phyloP scores from a whole-genome alignment of 2,888 invertebrate genomes.

The Hyppa rectilinea region DNA sequence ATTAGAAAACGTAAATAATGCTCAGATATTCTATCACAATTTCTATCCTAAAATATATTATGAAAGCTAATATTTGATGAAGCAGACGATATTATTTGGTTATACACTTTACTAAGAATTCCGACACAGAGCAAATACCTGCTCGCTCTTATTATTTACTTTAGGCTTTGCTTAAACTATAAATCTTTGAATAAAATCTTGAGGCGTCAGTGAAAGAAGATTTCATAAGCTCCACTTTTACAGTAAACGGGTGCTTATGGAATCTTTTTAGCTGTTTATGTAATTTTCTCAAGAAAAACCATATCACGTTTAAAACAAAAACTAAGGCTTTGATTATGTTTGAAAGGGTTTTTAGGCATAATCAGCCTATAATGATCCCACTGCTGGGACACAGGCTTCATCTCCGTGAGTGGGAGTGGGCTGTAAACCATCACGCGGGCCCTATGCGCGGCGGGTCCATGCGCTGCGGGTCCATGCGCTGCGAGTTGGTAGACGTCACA shows the following conservation, averaged over 20 bases:
- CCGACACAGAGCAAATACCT: conserved; percentile 24
- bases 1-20: conserved; percentile 30
- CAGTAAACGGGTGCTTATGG: not conserved
- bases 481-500: too few species aligned
- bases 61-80: conserved; percentile 46
- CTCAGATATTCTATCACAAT: conserved; percentile 27
- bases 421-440: too few species aligned
- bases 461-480: too few species aligned
- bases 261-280: not conserved
- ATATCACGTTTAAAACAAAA: not conserved
- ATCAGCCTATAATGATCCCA: too few species aligned
- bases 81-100: conserved; percentile 37
- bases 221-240: conserved; percentile 25
- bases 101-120: conserved; percentile 33
- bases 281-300: not conserved
- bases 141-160: conserved; percentile 24
- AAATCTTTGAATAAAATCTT: conserved; percentile 36
- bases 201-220: conserved; percentile 13
- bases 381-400: too few species aligned
- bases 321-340: not conserved
- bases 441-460: too few species aligned
- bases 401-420: too few species aligned
- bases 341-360: too few species aligned
- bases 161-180: conserved; percentile 39
- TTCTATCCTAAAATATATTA: conserved; percentile 18